A percentile compares a stretch with the other conserved stretches of the same genome.
phyloP scores from a whole-genome alignment of 2,888 invertebrate genomes.

The Trachelus troglodyta region DNA sequence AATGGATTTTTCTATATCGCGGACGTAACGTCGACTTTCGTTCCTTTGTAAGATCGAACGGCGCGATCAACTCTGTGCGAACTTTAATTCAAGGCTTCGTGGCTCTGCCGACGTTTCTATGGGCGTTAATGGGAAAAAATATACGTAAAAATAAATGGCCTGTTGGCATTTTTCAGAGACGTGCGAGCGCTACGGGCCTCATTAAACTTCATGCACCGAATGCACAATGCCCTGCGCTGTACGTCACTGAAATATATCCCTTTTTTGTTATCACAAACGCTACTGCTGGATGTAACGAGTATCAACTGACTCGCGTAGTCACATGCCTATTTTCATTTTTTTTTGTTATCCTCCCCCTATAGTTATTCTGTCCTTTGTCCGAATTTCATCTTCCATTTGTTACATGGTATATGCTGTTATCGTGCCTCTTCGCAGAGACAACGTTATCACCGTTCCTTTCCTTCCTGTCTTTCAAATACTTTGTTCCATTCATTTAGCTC shows the following conservation, averaged over 20 bases:
- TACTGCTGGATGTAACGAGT: background rate
- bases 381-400: background rate
- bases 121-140: background rate
- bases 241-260: conserved; percentile 12
- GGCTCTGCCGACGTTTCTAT: background rate
- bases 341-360: background rate
- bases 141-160: background rate
- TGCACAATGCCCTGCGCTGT: conserved; percentile 7
- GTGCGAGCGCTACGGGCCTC: conserved; percentile 36
- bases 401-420: background rate
- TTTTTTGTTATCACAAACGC: conserved; percentile 8
- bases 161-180: conserved; percentile 34
- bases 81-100: background rate
- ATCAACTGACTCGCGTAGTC: background rate
- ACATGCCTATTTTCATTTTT: background rate
- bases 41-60: background rate
- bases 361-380: background rate
- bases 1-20: background rate
- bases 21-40: background rate
- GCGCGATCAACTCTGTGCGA: background rate
- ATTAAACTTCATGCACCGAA: conserved; percentile 38
- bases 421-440: conserved; percentile 16
- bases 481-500: conserved; percentile 9
- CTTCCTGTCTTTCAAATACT: background rate
- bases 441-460: conserved; percentile 21